Evolutionary conservation across 2,113 vertebrate genomes (phyloP).

Genomic region (Pristiophorus japonicus): DNA sequence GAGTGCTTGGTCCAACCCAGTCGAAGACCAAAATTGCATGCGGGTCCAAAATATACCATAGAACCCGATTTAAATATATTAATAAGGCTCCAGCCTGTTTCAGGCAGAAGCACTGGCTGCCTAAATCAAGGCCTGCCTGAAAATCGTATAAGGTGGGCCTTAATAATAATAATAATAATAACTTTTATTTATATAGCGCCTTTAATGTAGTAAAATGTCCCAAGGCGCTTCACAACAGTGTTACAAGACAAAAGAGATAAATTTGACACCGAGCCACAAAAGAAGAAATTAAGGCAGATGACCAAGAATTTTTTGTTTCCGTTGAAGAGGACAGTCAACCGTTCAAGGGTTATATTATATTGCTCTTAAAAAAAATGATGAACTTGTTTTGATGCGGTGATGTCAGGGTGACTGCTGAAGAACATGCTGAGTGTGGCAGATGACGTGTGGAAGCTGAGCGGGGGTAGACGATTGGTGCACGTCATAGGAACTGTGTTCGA

Average conservation of each 20-base stretch:
- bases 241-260: no score
- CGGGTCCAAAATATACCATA: neutral
- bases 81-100: neutral
- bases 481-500: neutral
- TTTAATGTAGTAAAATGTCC: no score
- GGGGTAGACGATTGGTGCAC: neutral
- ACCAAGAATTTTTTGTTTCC: no score
- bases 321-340: neutral
- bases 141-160: neutral
- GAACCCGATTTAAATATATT: neutral
- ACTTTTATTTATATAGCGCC: no score
- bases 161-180: no score
- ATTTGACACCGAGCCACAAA: no score
- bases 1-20: neutral
- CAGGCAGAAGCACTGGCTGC: neutral
- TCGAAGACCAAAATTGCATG: neutral
- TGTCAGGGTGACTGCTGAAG: neutral
- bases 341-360: neutral
- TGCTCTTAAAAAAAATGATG: neutral
- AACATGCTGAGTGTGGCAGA: neutral
- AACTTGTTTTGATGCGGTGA: neutral
- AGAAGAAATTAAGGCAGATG: no score
- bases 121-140: neutral
- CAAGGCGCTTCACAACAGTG: no score
- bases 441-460: neutral